Conservation (phyloP, 2,113 vertebrate species). For the Ia io region DNA sequence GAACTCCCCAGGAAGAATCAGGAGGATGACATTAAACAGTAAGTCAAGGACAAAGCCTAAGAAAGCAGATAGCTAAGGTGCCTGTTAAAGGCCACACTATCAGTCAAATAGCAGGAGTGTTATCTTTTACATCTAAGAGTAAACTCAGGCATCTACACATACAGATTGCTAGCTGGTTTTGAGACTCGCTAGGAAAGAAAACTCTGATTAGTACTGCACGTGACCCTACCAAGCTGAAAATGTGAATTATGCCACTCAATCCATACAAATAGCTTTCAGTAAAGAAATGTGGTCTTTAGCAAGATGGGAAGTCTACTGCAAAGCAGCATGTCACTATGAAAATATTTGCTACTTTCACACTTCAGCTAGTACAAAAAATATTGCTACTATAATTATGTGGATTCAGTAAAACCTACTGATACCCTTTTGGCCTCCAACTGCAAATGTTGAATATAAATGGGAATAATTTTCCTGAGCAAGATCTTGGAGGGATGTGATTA, state of each 20-base stretch:
- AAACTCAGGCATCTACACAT: rapidly evolving
- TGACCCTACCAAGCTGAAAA: not conserved
- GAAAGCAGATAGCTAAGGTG: not conserved
- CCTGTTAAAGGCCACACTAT: not conserved
- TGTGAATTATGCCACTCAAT: not conserved
- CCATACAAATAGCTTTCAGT: not conserved
- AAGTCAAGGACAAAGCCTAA: not conserved
- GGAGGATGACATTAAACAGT: not conserved
- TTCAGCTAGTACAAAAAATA: constrained; percentile 21
- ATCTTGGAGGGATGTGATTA: not conserved
- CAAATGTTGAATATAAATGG: not conserved
- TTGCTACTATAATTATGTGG: not conserved
- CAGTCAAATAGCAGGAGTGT: not conserved
- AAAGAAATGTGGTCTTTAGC: not conserved
- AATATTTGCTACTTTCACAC: constrained; percentile 47
- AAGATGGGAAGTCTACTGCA: not conserved
- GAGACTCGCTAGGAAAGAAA: not conserved
- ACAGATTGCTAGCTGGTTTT: not conserved
- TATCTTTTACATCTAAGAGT: not conserved
- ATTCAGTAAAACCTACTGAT: constrained; percentile 19
- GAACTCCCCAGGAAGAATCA: not conserved
- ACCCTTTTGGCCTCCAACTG: not conserved
- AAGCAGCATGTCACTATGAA: constrained; percentile 34
- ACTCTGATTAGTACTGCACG: not conserved
- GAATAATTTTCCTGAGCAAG: not conserved